A percentile compares a stretch with the other conserved stretches of the same genome.
These are phyloP conservation scores for Marronus borbonicus DNA, from an alignment of 2,888 invertebrate genomes.

Conservation along the genomic window DNA sequence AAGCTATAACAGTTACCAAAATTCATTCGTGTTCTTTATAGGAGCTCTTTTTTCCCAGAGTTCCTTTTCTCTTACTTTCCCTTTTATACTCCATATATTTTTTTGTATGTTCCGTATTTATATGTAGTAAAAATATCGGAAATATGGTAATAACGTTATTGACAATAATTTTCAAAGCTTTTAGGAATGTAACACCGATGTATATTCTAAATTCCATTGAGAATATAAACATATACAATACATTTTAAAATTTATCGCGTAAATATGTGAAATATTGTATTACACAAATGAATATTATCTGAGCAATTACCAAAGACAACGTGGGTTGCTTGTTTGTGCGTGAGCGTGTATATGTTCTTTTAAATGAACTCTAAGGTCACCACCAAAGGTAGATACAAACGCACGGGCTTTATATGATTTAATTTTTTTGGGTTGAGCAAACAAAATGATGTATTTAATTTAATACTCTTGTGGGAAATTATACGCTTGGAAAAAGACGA, in stretches of 20 bases:
- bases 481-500: neutral
- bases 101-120: slow-evolving; percentile 30
- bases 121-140: slow-evolving; percentile 23
- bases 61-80: slow-evolving; percentile 25
- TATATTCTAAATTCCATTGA: too few relatives aligned
- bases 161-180: neutral
- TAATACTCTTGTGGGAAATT: neutral
- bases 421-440: too few relatives aligned
- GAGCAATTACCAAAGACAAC: slow-evolving; percentile 5
- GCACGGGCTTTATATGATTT: too few relatives aligned
- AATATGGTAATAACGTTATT: slow-evolving; percentile 18
- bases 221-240: too few relatives aligned
- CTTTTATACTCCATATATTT: slow-evolving; percentile 19
- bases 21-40: slow-evolving; percentile 41
- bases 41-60: slow-evolving; percentile 2
- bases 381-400: too few relatives aligned
- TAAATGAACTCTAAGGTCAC: neutral
- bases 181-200: neutral
- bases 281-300: neutral
- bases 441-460: slow-evolving; percentile 2
- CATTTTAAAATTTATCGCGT: slow-evolving; percentile 27
- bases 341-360: neutral
- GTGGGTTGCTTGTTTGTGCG: slow-evolving; percentile 6
- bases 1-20: slow-evolving; percentile 41
- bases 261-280: slow-evolving; percentile 11